Conservation (phyloP, 2,888 invertebrate species). For the Lathronympha strigana region DNA sequence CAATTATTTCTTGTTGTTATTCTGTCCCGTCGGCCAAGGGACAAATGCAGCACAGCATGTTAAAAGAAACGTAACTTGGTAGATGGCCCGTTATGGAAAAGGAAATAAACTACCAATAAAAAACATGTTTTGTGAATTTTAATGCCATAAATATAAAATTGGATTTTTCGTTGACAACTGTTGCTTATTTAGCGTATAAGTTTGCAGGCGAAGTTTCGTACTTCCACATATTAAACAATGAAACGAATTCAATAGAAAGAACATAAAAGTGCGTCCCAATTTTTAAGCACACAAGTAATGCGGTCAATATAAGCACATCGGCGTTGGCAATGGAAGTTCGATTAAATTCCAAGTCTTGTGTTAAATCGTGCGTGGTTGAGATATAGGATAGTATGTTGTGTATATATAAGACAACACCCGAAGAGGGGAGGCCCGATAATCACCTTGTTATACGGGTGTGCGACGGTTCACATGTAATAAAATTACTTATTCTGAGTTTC, state of each 20-base stretch:
- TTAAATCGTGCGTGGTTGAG: constrained; percentile 55
- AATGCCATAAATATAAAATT: not conserved
- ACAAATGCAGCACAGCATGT: too few relatives aligned
- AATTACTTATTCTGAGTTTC: constrained; percentile 50
- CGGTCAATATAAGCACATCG: constrained; percentile 55
- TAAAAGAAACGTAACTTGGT: too few relatives aligned
- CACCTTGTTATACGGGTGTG: constrained; percentile 54
- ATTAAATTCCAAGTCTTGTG: constrained; percentile 62
- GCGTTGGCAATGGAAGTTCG: constrained; percentile 50
- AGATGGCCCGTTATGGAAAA: too few relatives aligned
- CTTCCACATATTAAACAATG: not conserved
- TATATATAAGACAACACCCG: constrained; percentile 44
- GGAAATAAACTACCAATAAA: too few relatives aligned
- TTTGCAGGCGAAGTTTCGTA: not conserved
- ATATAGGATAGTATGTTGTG: constrained; percentile 50
- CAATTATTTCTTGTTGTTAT: too few relatives aligned
- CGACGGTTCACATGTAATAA: constrained; percentile 49
- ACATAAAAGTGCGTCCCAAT: constrained; percentile 48
- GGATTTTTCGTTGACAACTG: not conserved
- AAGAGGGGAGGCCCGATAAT: constrained; percentile 51
- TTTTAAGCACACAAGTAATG: constrained; percentile 53
- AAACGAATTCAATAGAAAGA: constrained; percentile 39
- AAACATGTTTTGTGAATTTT: too few relatives aligned
- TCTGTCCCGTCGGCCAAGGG: too few relatives aligned
- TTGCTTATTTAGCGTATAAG: not conserved